Evolutionary conservation across 2,888 invertebrate species (phyloP).

Genomic region (Conistra vaccinii): DNA sequence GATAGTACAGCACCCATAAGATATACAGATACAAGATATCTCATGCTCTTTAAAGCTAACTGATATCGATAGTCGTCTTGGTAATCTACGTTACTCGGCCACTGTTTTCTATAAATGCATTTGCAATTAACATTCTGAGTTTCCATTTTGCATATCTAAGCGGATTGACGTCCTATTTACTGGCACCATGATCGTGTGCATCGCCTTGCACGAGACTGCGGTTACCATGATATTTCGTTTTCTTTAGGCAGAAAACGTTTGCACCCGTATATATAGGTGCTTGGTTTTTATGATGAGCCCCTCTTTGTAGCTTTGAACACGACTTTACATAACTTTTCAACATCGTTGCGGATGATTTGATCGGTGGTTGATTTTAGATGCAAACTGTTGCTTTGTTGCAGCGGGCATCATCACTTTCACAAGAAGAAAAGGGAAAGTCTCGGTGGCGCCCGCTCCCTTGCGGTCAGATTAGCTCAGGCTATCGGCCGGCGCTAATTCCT

Average conservation of each 20-base stretch:
- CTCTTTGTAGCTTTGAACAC: conserved; percentile 39
- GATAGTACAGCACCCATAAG: conserved; percentile 71
- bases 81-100: conserved; percentile 67
- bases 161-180: conserved; percentile 79
- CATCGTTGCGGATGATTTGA: conserved; percentile 70
- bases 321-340: conserved; percentile 59
- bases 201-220: conserved; percentile 71
- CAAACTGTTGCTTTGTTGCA: conserved; percentile 84
- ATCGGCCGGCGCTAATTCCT: conserved; percentile 86
- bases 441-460: conserved; percentile 87
- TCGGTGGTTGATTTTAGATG: conserved; percentile 80
- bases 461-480: conserved; percentile 86
- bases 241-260: conserved; percentile 64
- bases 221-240: conserved; percentile 74
- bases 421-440: conserved; percentile 89
- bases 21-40: conserved; percentile 67
- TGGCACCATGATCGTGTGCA: conserved; percentile 71
- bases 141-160: conserved; percentile 81
- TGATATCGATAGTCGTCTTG: conserved; percentile 68
- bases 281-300: conserved; percentile 36
- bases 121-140: conserved; percentile 79
- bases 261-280: conserved; percentile 48
- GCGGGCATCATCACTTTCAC: conserved; percentile 89
- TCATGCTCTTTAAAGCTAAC: conserved; percentile 60
- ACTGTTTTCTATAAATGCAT: conserved; percentile 78